phyloP scores from a whole-genome alignment of 53 echinoderm and acorn worm genomes.

The Paelopatides confundens region DNA sequence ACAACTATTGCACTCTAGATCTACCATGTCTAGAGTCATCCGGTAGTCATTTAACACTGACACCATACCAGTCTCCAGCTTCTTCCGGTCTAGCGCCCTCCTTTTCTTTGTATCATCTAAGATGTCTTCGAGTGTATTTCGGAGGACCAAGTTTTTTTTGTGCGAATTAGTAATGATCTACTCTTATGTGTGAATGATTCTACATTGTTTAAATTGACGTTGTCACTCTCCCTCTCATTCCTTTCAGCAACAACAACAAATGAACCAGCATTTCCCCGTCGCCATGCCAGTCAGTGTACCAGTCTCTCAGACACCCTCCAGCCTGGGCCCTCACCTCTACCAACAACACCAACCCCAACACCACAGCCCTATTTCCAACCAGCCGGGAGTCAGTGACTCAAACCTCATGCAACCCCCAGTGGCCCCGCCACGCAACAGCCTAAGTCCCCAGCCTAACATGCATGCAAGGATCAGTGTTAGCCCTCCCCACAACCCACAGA shows the following conservation, averaged over 20 bases:
- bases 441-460: conserved; percentile 89
- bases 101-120: too few relatives aligned
- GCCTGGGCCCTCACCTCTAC: conserved; percentile 58
- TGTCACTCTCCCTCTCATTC: too few relatives aligned
- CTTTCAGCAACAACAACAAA: conserved; percentile 31
- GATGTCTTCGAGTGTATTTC: too few relatives aligned
- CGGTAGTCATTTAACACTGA: too few relatives aligned
- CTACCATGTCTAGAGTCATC: too few relatives aligned
- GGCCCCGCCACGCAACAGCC: conserved; percentile 76
- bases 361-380: conserved; percentile 66
- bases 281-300: conserved; percentile 96
- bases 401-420: conserved; percentile 93
- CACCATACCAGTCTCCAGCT: too few relatives aligned
- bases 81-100: too few relatives aligned
- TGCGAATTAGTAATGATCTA: too few relatives aligned
- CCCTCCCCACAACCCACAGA: conserved; percentile 69
- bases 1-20: too few relatives aligned
- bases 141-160: too few relatives aligned
- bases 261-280: conserved; percentile 74
- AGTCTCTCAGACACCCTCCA: conserved; percentile 68
- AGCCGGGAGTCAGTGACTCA: conserved; percentile 77
- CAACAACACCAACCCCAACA: conserved; percentile 72
- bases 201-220: too few relatives aligned
- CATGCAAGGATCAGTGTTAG: conserved; percentile 64
- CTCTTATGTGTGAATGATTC: too few relatives aligned